Conservation (phyloP, 1,140 invertebrate species). For the Zaprionus kolodkinae region DNA sequence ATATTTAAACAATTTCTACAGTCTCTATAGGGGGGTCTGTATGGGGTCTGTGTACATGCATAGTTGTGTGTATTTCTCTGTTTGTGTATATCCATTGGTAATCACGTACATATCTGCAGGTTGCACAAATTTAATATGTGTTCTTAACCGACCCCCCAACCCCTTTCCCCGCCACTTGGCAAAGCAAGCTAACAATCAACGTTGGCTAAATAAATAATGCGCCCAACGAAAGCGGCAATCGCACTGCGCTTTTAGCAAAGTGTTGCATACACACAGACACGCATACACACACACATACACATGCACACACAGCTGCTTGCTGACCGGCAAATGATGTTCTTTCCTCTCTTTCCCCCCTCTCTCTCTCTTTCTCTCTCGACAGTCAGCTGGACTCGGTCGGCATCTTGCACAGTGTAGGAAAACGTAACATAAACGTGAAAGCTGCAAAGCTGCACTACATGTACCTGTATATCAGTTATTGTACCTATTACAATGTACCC, state of each 20-base stretch:
- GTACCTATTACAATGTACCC: background rate
- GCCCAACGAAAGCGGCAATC: slow-evolving; percentile 25
- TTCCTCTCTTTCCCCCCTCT: background rate
- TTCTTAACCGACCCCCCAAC: background rate
- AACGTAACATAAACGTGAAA: slow-evolving; percentile 24
- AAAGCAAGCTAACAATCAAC: slow-evolving; percentile 33
- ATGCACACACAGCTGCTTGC: background rate
- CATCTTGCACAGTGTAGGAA: slow-evolving; percentile 7
- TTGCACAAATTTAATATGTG: slow-evolving; percentile 25
- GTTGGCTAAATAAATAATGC: slow-evolving; percentile 39
- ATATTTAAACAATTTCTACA: slow-evolving; percentile 34
- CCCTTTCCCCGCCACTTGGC: background rate
- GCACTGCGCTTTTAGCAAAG: slow-evolving; percentile 16
- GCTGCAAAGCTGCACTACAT: background rate
- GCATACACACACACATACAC: background rate
- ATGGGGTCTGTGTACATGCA: too few species aligned
- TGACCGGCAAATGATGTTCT: slow-evolving; percentile 29
- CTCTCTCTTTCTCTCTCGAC: background rate
- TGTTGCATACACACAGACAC: slow-evolving; percentile 1
- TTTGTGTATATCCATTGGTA: background rate
- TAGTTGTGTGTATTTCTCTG: background rate
- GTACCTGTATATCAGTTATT: background rate
- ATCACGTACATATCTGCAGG: slow-evolving; percentile 1
- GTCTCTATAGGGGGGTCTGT: too few species aligned
- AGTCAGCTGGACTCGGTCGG: slow-evolving; percentile 22